Base-by-base conservation (phyloP, 1,140 invertebrate genomes). In the Oscheius sp. region DNA sequence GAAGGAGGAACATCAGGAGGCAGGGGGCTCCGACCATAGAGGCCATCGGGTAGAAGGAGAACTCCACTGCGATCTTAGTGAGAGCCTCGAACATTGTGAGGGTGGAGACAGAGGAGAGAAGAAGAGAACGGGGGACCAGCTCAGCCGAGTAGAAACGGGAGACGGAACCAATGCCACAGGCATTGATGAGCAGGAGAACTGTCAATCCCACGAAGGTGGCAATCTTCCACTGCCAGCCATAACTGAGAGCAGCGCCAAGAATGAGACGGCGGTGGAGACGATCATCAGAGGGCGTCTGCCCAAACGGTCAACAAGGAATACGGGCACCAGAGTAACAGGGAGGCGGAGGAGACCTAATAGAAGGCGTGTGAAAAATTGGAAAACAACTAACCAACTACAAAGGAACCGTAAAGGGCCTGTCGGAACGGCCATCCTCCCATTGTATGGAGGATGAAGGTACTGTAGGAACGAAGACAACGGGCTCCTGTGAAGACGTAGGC, bases 401-500 rank as follows among this genome's bases (percentile, higher is more conserved):
- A 45, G 23, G 42, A 45, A 18, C 42, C 42, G 23, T 45, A 45
- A 23, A 45, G 42, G 15, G 42, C 18, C 15, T 45, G 42, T 18
- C 23, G 18, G 42, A 45, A 45, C 15, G 15, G 18, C 42, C 42
- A 45, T 18, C 23, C 15, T 23, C 15, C 18, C 42, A 68, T 23
- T 45, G 35, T 70, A 59, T 76, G 66, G 29, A 76, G 75, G 2
- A 76, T 67, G 36, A 76, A 76, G 1, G 75, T 76, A 23, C 62
- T 68, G 61, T 75, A 76, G 45, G 76, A 62, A 15, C 75, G 75
- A 26, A 76, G 55, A 29, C 76, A 76, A 13, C 75, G 63, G 34
- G 75, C 75, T 45, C 75, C 75, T 18, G 75, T 76, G 75, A 76
- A 76, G 2, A 76, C 75, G 46, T 76, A 76, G 2, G 75, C 75